Evolutionary conservation across 2,888 invertebrate species (phyloP), one percentile per base, ranked within the genome.

Genomic region (Nyleta sp.): DNA sequence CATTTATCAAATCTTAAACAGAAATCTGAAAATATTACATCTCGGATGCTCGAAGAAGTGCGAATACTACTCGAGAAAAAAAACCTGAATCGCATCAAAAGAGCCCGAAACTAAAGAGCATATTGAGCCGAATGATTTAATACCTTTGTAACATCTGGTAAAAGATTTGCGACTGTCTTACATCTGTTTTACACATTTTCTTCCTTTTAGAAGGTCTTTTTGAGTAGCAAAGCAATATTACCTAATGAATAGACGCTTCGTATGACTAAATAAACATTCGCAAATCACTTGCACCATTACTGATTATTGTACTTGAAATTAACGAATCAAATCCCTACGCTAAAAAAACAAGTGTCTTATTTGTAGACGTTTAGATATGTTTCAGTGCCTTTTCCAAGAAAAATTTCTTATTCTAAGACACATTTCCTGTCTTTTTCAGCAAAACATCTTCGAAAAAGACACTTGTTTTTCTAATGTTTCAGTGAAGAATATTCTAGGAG

Each of bases 21-120:
- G n/a, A n/a, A n/a, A n/a, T n/a, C n/a, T n/a, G n/a, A n/a, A 17
- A 28, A 38, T 50, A 20, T 62, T 64, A 72, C 44, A 60, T 67
- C n/a, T n/a, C n/a, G n/a, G n/a, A n/a, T n/a, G n/a, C n/a, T 74
- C 60, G 38, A 67, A 75, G 35, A 65, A 65, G 64, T 52, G 68
- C 62, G 38, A 50, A 67, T 72, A 78, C 62, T 13, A 55, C n/a
- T 13, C 13, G 7, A 60, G 13, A 33, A 46, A 18, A 33, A 17
- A 60, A 60, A 33, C 31, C 10, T 15, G 10, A 44, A 50, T 62
- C 13, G 24, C 44, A 62, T 20, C 28, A 46, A 48, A 50, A 35
- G 35, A 48, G 15, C 17, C 15, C 38, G 28, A 50, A 48, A 44
- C 33, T 50, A 38, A 48, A 31, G 20, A 64, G 31, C 31, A 24